phyloP scores from a whole-genome alignment of 1,140 invertebrate genomes.

The Zaprionus taronus region DNA sequence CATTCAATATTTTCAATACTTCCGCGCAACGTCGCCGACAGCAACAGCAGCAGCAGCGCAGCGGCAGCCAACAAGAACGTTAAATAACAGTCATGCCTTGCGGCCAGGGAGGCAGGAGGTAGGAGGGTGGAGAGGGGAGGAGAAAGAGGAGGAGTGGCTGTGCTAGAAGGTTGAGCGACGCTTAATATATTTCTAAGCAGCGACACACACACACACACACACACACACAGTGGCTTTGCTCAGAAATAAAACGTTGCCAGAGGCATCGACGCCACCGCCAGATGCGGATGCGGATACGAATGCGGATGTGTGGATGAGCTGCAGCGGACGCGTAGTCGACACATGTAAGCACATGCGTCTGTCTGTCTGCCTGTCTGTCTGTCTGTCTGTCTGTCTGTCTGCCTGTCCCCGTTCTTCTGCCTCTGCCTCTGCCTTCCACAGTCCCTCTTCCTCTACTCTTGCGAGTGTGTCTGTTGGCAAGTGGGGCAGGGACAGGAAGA shows the following conservation, averaged over 20 bases:
- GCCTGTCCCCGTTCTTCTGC: neutral
- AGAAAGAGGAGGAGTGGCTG: neutral
- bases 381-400: neutral
- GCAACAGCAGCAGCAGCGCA: neutral
- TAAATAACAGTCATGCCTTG: conserved; percentile 1
- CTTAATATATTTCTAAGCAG: conserved; percentile 67
- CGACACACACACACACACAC: conserved; percentile 33
- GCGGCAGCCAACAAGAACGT: neutral
- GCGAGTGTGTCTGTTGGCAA: too few relatives aligned
- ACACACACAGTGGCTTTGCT: conserved; percentile 30
- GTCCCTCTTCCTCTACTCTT: too few relatives aligned
- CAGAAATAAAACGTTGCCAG: conserved; percentile 62
- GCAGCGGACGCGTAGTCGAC: conserved; percentile 64
- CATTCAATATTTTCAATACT: conserved; percentile 8
- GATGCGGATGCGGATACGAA: conserved; percentile 24
- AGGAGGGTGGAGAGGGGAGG: neutral
- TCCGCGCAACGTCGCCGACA: conserved; percentile 3
- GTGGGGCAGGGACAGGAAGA: too few relatives aligned
- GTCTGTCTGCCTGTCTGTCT: neutral
- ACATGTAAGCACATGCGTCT: conserved; percentile 60
- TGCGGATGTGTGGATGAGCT: conserved; percentile 70
- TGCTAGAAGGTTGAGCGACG: neutral
- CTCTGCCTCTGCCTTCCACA: too few relatives aligned
- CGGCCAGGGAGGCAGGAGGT: neutral
- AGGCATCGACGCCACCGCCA: conserved; percentile 47